phyloP scores from a whole-genome alignment of 1,140 invertebrate species.

The Bombus balteatus region DNA sequence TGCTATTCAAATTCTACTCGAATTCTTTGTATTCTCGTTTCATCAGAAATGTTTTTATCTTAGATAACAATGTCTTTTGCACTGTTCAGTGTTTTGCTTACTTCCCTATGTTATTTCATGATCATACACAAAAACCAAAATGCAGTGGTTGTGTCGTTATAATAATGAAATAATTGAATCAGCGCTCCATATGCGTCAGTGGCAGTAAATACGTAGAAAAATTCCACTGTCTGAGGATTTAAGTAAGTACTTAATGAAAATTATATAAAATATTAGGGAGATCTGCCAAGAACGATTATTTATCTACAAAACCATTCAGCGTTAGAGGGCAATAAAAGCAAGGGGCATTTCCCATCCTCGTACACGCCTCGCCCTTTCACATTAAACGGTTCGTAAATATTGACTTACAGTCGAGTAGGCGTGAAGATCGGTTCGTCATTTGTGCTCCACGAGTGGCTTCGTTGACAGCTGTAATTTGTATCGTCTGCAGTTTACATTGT shows the following conservation, averaged over 20 bases:
- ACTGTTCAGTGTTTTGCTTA: too few species aligned
- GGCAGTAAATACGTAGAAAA: neutral
- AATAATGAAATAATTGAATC: too few species aligned
- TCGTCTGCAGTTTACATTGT: constrained; percentile 44
- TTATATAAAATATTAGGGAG: neutral
- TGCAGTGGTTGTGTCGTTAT: too few species aligned
- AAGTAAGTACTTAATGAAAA: neutral
- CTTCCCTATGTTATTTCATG: too few species aligned
- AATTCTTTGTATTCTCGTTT: too few species aligned
- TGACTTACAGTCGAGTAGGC: constrained; percentile 57
- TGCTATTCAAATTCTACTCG: too few species aligned
- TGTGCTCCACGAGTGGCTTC: constrained; percentile 44
- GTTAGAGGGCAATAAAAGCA: neutral
- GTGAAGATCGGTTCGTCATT: constrained; percentile 59
- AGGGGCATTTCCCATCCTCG: neutral
- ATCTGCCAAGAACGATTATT: neutral
- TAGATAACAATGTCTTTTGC: too few species aligned
- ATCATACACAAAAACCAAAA: too few species aligned
- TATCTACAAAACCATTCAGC: neutral
- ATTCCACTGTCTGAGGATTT: neutral
- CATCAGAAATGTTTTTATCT: too few species aligned
- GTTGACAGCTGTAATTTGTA: constrained; percentile 57
- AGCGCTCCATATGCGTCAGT: too few species aligned
- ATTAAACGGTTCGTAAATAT: constrained; percentile 64
- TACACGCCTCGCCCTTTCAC: constrained; percentile 43